Evolutionary conservation across 2,888 invertebrate genomes (phyloP).

Genomic region (Polyploca ridens): DNA sequence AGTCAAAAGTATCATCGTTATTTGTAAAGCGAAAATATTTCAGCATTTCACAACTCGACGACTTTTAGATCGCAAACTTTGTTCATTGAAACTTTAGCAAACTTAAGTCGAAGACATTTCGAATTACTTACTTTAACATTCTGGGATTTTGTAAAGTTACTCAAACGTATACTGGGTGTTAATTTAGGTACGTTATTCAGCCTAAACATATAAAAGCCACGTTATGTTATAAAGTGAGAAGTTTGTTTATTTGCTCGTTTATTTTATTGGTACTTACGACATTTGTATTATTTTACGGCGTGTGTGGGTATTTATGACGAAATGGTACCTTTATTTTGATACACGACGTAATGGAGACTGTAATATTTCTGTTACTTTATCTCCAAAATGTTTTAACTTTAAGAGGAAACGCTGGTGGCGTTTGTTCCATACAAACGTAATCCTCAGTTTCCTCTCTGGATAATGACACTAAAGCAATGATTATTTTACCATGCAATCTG

Average conservation of each 20-base stretch:
- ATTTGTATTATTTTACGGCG: not conserved
- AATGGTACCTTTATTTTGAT: too few species aligned
- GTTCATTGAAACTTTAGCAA: constrained; percentile 10
- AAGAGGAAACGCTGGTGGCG: too few species aligned
- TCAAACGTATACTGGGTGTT: constrained; percentile 7
- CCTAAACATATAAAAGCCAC: not conserved
- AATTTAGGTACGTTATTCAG: not conserved
- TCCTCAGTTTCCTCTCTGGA: too few species aligned
- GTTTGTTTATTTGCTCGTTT: not conserved
- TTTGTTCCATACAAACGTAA: too few species aligned
- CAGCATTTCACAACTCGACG: not conserved
- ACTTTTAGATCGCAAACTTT: constrained; percentile 8
- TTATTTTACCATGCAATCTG: too few species aligned
- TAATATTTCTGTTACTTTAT: too few species aligned
- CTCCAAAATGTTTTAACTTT: too few species aligned
- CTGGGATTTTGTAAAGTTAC: constrained; percentile 1
- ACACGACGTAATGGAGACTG: too few species aligned
- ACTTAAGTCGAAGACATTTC: constrained; percentile 7
- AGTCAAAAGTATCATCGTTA: not conserved
- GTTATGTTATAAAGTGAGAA: not conserved
- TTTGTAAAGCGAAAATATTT: constrained; percentile 11
- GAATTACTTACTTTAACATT: constrained; percentile 12
- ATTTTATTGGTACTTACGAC: too few species aligned
- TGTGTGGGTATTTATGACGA: too few species aligned
- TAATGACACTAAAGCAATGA: too few species aligned